These are phyloP conservation scores for Phymorhynchus buccinoides DNA, from an alignment of 1,140 invertebrate genomes.

Conservation along the genomic window DNA sequence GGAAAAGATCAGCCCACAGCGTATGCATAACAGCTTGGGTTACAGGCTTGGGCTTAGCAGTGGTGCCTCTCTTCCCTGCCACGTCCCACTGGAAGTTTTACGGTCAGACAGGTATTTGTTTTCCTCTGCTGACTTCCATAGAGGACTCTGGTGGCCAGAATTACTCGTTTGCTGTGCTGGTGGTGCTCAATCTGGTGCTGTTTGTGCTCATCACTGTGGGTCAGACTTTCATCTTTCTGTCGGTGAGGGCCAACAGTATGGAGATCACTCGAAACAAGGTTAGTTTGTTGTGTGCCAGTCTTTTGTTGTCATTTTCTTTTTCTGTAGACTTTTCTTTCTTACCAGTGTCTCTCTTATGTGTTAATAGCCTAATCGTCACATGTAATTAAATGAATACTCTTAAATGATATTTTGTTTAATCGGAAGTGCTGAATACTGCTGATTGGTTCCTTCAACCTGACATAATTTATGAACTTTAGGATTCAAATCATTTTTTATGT, in stretches of 20 bases:
- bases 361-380: no score
- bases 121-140: constrained; percentile 37
- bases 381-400: no score
- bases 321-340: no score
- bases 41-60: constrained; percentile 35
- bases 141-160: constrained; percentile 28
- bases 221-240: constrained; percentile 50
- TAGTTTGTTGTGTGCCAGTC: no score
- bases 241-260: not conserved
- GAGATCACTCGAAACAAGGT: not conserved
- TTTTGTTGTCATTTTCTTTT: no score
- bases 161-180: constrained; percentile 38
- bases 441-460: no score
- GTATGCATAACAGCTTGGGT: constrained; percentile 36
- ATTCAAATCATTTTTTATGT: no score
- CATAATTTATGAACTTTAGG: no score
- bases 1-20: constrained; percentile 22
- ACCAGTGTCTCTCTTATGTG: no score
- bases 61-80: constrained; percentile 44
- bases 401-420: no score
- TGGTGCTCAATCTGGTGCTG: constrained; percentile 39
- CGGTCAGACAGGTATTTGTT: constrained; percentile 40
- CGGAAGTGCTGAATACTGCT: no score
- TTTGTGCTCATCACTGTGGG: constrained; percentile 41
- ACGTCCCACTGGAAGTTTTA: constrained; percentile 45